A percentile compares a stretch with the other conserved stretches of the same genome.
Conservation (phyloP, 2,113 vertebrate genomes). For the Nannospalax galili region DNA sequence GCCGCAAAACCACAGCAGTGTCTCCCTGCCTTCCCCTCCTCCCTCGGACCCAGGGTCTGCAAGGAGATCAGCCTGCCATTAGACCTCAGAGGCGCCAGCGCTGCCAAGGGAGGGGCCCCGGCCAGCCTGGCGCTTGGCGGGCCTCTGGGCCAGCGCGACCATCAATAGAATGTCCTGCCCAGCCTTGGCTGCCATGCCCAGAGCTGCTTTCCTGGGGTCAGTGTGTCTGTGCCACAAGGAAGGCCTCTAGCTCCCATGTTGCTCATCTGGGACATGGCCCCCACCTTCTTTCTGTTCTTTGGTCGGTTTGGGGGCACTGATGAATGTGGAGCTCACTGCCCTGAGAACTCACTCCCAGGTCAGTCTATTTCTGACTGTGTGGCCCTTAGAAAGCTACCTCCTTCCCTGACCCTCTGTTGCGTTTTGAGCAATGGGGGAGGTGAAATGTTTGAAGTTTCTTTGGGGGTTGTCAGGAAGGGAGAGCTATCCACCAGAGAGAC, state of each 20-base stretch:
- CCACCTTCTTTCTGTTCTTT: not conserved
- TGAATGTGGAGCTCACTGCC: not conserved
- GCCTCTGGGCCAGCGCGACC: not conserved
- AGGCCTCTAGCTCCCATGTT: not conserved
- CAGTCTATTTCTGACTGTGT: not conserved
- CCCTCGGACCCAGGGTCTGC: constrained; percentile 70
- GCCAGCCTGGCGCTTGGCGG: constrained; percentile 65
- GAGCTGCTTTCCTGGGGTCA: not conserved
- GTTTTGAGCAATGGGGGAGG: not conserved
- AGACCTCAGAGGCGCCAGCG: constrained; percentile 56
- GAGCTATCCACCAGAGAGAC: not conserved
- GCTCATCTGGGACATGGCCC: not conserved
- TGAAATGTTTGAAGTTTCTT: not conserved
- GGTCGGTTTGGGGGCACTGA: not conserved
- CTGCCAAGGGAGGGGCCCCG: constrained; percentile 67
- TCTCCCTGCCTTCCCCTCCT: constrained; percentile 59
- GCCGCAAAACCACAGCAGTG: constrained; percentile 81
- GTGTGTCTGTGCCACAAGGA: accelerated
- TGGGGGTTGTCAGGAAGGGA: not conserved
- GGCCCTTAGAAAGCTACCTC: not conserved
- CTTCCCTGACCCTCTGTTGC: not conserved
- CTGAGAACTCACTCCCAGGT: not conserved
- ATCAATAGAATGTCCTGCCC: not conserved
- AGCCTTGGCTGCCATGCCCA: not conserved
- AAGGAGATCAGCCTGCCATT: constrained; percentile 27